Evolutionary conservation across 2,888 invertebrate species (phyloP).

Genomic region (Cheilosia grossa): DNA sequence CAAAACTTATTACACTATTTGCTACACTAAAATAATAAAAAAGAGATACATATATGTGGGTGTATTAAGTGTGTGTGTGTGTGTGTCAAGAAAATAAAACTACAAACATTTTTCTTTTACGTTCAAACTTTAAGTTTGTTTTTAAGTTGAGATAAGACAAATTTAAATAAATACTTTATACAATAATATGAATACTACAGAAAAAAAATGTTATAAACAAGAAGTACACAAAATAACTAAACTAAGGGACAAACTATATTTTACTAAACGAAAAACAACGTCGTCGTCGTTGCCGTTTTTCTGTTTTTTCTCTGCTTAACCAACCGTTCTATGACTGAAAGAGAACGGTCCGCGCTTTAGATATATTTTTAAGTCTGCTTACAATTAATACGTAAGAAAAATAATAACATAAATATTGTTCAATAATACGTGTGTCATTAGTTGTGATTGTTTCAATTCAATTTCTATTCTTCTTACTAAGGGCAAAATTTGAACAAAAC

Average conservation of each 20-base stretch:
- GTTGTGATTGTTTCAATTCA: conserved; percentile 61
- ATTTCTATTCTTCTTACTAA: conserved; percentile 23
- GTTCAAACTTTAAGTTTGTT: conserved; percentile 35
- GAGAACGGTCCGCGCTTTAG: conserved; percentile 13
- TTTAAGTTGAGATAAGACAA: conserved; percentile 30
- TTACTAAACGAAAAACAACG: conserved; percentile 70
- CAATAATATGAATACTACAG: conserved; percentile 26
- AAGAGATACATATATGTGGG: conserved; percentile 12
- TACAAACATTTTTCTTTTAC: conserved; percentile 5
- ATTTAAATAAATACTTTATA: conserved; percentile 52
- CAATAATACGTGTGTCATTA: conserved; percentile 61
- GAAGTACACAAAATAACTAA: conserved; percentile 3
- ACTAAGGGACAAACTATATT: conserved; percentile 32
- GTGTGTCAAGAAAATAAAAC: conserved; percentile 25
- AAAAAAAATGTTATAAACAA: conserved; percentile 3
- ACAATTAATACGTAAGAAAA: conserved; percentile 17
- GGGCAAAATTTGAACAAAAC: conserved; percentile 44
- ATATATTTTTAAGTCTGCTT: conserved; percentile 53
- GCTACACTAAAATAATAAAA: conserved; percentile 2
- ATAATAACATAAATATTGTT: conserved; percentile 34
- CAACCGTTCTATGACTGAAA: conserved; percentile 45
- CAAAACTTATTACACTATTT: conserved; percentile 22
- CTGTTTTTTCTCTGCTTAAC: conserved; percentile 22
- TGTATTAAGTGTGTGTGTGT: conserved; percentile 29
- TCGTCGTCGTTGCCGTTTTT: conserved; percentile 55